Evolutionary conservation across 23 tunicate genomes (phyloP).

Genomic region (Diplosoma virens): DNA sequence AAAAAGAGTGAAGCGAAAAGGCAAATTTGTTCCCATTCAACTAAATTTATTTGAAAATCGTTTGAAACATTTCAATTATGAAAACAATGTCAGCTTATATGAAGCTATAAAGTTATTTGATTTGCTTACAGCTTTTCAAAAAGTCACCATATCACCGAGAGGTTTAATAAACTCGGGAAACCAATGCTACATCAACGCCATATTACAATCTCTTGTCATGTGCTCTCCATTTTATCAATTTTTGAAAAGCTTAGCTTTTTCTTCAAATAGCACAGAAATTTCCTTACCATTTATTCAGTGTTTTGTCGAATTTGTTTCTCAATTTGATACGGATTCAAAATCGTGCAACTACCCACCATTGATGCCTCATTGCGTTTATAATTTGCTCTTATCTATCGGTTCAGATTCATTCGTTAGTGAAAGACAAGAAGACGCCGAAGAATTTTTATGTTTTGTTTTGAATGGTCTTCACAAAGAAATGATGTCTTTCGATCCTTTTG

Average conservation of each 20-base stretch:
- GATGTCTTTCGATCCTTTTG: conserved; percentile 25
- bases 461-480: conserved; percentile 93
- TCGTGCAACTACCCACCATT: conserved; percentile 57
- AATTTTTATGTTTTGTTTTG: conserved; percentile 70
- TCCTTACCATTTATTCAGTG: conserved; percentile 78
- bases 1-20: no score
- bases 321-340: conserved; percentile 60
- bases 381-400: conserved; percentile 54
- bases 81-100: no score
- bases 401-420: conserved; percentile 54
- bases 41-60: no score
- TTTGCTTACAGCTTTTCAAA: no score
- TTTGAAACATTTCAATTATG: no score
- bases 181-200: conserved; percentile 90
- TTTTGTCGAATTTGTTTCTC: conserved; percentile 70
- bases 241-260: conserved; percentile 61
- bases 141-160: no score
- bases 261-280: neutral
- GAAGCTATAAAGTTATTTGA: no score
- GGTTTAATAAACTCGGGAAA: conserved; percentile 80
- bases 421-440: conserved; percentile 88
- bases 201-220: conserved; percentile 70
- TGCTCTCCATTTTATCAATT: conserved; percentile 85
- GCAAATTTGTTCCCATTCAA: no score
- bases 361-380: conserved; percentile 70